phyloP scores from a whole-genome alignment of 1,140 invertebrate species.

The Anadara kagoshimensis region DNA sequence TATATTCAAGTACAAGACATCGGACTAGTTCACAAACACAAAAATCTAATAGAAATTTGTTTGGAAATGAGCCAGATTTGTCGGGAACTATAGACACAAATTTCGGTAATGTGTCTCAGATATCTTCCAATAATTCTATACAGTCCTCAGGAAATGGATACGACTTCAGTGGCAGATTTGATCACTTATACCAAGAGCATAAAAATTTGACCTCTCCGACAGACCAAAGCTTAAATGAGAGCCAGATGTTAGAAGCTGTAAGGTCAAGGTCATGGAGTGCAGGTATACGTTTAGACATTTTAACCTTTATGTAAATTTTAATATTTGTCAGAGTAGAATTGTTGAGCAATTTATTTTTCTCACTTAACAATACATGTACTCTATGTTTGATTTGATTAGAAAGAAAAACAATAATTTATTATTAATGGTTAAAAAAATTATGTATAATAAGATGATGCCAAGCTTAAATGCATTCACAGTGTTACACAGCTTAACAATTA shows the following conservation, averaged over 20 bases:
- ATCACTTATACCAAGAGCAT: constrained; percentile 66
- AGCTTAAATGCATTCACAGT: no score
- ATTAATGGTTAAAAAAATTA: no score
- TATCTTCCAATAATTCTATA: not conserved
- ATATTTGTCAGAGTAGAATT: no score
- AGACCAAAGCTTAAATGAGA: no score
- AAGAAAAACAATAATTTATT: no score
- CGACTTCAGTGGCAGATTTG: constrained; percentile 67
- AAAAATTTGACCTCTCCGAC: constrained; percentile 18
- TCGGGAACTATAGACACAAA: constrained; percentile 64
- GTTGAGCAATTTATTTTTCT: no score
- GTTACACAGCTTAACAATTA: no score
- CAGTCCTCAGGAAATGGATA: constrained; percentile 41
- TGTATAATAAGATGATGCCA: no score
- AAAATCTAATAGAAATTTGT: constrained; percentile 24
- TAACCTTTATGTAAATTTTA: no score
- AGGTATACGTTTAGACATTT: constrained; percentile 36
- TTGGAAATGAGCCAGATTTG: constrained; percentile 60
- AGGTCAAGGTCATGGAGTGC: constrained; percentile 62
- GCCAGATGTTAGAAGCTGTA: no score
- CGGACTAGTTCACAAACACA: not conserved
- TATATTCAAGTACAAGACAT: constrained; percentile 28
- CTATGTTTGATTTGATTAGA: no score
- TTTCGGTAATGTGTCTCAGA: constrained; percentile 37
- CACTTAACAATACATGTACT: no score